phyloP scores from a whole-genome alignment of 2,113 vertebrate species.

The Halichoerus grypus region DNA sequence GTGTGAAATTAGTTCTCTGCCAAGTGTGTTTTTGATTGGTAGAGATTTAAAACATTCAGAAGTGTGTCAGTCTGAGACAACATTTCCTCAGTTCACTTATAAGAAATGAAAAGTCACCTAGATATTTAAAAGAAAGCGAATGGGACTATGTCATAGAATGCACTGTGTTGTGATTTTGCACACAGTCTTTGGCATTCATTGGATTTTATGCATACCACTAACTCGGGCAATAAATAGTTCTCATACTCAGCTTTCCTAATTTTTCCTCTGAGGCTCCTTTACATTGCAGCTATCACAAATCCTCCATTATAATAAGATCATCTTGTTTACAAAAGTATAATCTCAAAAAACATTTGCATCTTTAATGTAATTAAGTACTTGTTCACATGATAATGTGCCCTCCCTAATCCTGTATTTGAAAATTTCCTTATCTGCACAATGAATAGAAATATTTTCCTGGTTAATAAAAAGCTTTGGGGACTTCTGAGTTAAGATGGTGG shows the following conservation, averaged over 20 bases:
- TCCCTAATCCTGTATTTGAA: conserved; percentile 84
- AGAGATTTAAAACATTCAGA: conserved; percentile 79
- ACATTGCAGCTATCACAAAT: conserved; percentile 81
- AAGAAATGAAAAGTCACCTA: conserved; percentile 74
- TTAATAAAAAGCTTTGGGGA: conserved; percentile 71
- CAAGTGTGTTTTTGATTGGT: conserved; percentile 67
- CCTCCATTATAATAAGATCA: conserved; percentile 85
- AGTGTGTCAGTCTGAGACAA: conserved; percentile 69
- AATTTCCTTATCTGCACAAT: conserved; percentile 79
- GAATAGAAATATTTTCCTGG: conserved; percentile 75
- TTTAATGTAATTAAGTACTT: conserved; percentile 88
- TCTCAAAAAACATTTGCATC: conserved; percentile 87
- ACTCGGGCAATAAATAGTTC: conserved; percentile 60
- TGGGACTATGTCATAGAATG: conserved; percentile 51
- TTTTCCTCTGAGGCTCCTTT: conserved; percentile 79
- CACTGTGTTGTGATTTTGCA: not conserved
- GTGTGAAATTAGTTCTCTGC: conserved; percentile 85
- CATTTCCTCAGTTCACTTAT: conserved; percentile 64
- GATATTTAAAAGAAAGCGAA: conserved; percentile 65
- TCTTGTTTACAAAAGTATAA: conserved; percentile 86
- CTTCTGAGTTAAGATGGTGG: conserved; percentile 33
- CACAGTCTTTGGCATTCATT: conserved; percentile 47
- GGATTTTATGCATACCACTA: conserved; percentile 73
- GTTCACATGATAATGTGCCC: conserved; percentile 79
- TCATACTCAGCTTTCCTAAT: conserved; percentile 75